Evolutionary conservation across 2,888 invertebrate genomes (phyloP).

Genomic region (Portevinia maculata): DNA sequence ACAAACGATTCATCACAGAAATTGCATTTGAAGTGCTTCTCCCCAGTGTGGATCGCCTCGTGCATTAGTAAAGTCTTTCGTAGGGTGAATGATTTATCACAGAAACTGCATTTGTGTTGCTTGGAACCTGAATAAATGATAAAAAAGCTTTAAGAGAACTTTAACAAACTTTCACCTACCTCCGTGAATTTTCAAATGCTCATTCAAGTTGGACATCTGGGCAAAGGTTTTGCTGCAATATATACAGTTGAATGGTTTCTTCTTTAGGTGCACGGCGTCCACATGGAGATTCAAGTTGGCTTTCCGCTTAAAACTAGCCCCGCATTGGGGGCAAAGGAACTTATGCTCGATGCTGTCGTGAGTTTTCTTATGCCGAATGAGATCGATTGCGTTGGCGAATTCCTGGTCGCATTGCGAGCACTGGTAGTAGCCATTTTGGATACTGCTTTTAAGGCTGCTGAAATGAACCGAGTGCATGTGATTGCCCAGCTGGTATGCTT

Average conservation of each 20-base stretch:
- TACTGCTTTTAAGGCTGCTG: constrained; percentile 9
- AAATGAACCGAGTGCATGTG: constrained; percentile 64
- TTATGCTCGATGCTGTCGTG: constrained; percentile 44
- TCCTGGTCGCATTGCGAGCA: constrained; percentile 45
- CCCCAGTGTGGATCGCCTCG: constrained; percentile 57
- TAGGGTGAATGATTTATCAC: constrained; percentile 62
- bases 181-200: constrained; percentile 63
- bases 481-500: constrained; percentile 57
- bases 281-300: constrained; percentile 56
- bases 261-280: constrained; percentile 53
- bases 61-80: constrained; percentile 58
- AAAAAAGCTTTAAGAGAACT: neutral
- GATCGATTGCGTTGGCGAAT: constrained; percentile 41
- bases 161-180: neutral
- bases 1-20: constrained; percentile 70
- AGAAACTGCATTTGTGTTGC: constrained; percentile 68
- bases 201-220: constrained; percentile 59
- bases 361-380: constrained; percentile 50
- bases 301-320: constrained; percentile 43
- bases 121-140: constrained; percentile 42
- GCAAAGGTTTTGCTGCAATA: constrained; percentile 68
- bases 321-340: constrained; percentile 62
- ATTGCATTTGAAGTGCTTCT: constrained; percentile 69
- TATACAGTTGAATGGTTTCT: constrained; percentile 56
- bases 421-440: constrained; percentile 38